Percentiles rank a stretch among this genome's conserved stretches.
phyloP scores from a whole-genome alignment of 2,888 invertebrate species.

The Idaea dimidiata region DNA sequence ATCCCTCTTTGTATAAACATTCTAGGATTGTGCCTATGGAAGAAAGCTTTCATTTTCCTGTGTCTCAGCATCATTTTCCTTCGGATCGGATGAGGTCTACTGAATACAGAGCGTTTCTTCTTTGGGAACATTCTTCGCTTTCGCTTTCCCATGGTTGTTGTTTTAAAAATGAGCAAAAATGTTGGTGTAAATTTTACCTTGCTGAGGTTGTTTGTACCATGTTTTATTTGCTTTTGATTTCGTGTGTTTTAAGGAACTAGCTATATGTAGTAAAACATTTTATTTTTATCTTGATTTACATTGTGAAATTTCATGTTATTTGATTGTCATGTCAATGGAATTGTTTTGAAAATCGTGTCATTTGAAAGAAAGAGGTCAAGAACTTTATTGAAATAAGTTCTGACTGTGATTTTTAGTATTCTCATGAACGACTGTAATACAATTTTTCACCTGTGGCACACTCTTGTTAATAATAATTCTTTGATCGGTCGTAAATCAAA shows the following conservation, averaged over 20 bases:
- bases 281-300: neutral
- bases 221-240: constrained; percentile 9
- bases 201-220: neutral
- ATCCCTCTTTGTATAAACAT: constrained; percentile 42
- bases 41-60: constrained; percentile 52
- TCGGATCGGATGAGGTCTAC: constrained; percentile 58
- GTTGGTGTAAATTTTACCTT: neutral
- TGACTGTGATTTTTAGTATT: neutral
- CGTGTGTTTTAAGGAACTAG: constrained; percentile 5
- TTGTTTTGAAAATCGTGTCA: neutral
- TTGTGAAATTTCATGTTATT: neutral
- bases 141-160: constrained; percentile 48
- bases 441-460: no score
- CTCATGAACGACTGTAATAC: no score
- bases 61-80: constrained; percentile 55
- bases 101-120: constrained; percentile 56
- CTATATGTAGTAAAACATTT: neutral
- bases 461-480: no score
- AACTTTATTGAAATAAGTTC: neutral
- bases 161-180: constrained; percentile 1
- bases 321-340: neutral
- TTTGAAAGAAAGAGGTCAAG: neutral
- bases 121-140: constrained; percentile 50
- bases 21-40: constrained; percentile 53
- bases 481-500: no score